Evolutionary conservation across 2,888 invertebrate genomes (phyloP).

Genomic region (Argyresthia goedartella): DNA sequence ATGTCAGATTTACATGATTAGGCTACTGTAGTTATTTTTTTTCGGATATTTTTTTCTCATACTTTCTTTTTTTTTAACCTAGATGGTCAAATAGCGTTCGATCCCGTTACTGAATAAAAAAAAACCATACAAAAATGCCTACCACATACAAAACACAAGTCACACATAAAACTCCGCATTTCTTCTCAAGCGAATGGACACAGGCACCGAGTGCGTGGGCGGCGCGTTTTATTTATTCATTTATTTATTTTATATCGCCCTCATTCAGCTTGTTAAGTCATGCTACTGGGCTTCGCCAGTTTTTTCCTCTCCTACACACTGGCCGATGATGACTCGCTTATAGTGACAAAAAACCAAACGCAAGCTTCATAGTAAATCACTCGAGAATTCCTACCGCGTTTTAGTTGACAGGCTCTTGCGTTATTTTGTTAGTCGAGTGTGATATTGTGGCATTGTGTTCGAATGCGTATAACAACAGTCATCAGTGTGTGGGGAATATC

Average conservation of each 20-base stretch:
- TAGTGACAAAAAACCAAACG: constrained; percentile 4
- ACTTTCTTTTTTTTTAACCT: neutral
- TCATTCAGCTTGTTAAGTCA: constrained; percentile 44
- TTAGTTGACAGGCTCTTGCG: constrained; percentile 20
- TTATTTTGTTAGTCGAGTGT: constrained; percentile 37
- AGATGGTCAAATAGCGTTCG: no score
- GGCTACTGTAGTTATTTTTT: no score
- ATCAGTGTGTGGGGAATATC: no score
- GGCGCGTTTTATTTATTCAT: constrained; percentile 41
- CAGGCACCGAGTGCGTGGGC: constrained; percentile 39
- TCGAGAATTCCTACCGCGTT: constrained; percentile 23
- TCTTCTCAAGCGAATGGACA: constrained; percentile 17
- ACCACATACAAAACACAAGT: no score
- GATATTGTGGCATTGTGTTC: constrained; percentile 42
- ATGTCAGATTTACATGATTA: no score
- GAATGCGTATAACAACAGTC: no score
- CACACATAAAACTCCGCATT: no score
- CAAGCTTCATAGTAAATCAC: constrained; percentile 50
- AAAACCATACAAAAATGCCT: no score
- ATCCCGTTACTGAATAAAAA: no score
- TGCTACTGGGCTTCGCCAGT: constrained; percentile 50
- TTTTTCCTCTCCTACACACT: neutral
- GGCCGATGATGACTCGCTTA: constrained; percentile 7
- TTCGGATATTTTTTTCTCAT: neutral
- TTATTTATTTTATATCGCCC: constrained; percentile 44